These are phyloP conservation scores for Aphis gossypii DNA, from an alignment of 1,140 invertebrate genomes.

Conservation along the genomic window DNA sequence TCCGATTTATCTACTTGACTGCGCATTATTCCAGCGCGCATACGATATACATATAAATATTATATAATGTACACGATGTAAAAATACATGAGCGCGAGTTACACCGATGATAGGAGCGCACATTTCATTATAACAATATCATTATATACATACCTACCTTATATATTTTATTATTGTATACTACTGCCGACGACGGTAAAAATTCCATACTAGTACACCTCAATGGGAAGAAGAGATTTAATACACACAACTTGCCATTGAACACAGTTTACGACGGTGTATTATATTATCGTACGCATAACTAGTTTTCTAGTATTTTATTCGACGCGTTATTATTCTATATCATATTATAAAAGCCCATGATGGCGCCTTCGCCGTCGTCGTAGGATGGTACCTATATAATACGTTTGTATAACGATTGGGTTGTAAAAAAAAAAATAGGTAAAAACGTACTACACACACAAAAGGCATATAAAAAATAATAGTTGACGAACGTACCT, in stretches of 20 bases:
- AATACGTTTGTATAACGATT: constrained; percentile 26
- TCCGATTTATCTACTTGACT: background rate
- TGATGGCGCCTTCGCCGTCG: background rate
- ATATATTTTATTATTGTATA: background rate
- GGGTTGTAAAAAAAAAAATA: background rate
- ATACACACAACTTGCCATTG: constrained; percentile 11
- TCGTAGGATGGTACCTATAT: background rate
- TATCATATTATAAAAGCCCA: background rate
- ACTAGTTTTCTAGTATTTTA: constrained; percentile 46
- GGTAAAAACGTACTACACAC: background rate
- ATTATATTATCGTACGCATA: constrained; percentile 14
- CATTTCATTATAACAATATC: background rate
- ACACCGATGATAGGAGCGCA: background rate
- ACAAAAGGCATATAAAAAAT: background rate
- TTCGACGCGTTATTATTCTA: constrained; percentile 4
- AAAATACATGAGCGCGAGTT: background rate
- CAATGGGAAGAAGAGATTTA: constrained; percentile 4
- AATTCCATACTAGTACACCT: background rate
- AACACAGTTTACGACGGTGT: constrained; percentile 39
- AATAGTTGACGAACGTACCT: background rate
- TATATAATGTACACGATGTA: background rate
- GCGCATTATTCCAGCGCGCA: background rate
- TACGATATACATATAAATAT: background rate
- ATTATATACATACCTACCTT: background rate
- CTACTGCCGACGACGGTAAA: background rate